Percentiles rank a stretch among this genome's conserved stretches.
Evolutionary conservation across 1,140 invertebrate species (phyloP).

Genomic region (Sitodiplosis mosellana): DNA sequence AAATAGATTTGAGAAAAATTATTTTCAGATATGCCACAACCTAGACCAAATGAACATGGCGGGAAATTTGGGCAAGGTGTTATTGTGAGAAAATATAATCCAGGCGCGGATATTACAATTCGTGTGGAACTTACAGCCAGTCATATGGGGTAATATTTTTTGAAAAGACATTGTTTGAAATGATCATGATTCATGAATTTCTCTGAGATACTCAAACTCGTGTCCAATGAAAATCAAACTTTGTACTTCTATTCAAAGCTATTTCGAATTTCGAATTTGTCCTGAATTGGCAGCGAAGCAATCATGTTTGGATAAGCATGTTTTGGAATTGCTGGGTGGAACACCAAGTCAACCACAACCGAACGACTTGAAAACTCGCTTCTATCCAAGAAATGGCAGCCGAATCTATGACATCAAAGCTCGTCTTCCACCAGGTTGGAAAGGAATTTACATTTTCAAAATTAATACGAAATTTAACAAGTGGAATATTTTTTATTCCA

Average conservation of each 20-base stretch:
- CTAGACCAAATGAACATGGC: conserved; percentile 63
- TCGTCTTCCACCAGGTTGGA: conserved; percentile 36
- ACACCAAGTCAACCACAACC: conserved; percentile 15
- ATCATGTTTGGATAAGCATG: conserved; percentile 54
- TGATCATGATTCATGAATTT: background rate
- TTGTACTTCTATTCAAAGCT: conserved; percentile 18
- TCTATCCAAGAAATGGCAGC: conserved; percentile 57
- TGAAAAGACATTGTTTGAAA: background rate
- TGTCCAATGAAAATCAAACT: background rate
- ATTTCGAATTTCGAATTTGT: conserved; percentile 75
- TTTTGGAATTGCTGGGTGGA: conserved; percentile 37
- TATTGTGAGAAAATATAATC: conserved; percentile 56
- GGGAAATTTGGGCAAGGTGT: conserved; percentile 64
- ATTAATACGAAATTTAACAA: background rate
- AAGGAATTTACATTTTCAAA: background rate
- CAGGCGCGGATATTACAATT: conserved; percentile 45
- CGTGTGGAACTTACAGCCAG: conserved; percentile 59
- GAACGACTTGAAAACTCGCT: conserved; percentile 31
- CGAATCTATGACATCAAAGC: conserved; percentile 58
- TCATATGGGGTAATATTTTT: conserved; percentile 55
- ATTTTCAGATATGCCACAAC: conserved; percentile 35
- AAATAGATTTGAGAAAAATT: background rate
- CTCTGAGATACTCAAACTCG: background rate
- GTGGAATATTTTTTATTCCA: conserved; percentile 1
- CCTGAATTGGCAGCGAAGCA: conserved; percentile 43